Conservation (phyloP, 2,888 invertebrate species). For the Thereva unica region DNA sequence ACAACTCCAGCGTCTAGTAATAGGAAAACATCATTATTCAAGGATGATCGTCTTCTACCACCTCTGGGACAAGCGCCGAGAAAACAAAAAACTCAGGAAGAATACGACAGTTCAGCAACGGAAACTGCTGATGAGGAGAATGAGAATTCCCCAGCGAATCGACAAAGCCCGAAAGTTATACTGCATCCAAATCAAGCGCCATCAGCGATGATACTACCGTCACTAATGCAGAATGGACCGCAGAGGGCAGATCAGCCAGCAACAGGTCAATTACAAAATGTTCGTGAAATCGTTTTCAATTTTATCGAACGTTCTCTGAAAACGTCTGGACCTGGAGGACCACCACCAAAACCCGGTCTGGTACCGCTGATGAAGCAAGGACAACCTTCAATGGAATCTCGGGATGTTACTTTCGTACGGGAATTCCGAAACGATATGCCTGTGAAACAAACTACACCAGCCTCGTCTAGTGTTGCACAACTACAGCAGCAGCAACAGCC, state of each 20-base stretch:
- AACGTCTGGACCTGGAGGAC: constrained; percentile 61
- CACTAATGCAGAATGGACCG: constrained; percentile 47
- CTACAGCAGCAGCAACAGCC: constrained; percentile 16
- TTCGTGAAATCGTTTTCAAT: constrained; percentile 80
- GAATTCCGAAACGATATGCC: constrained; percentile 57
- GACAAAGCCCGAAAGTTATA: constrained; percentile 60
- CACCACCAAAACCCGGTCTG: constrained; percentile 52
- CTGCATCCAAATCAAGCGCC: constrained; percentile 48
- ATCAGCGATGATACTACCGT: constrained; percentile 38
- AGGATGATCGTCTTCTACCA: constrained; percentile 55
- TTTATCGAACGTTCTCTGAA: constrained; percentile 82
- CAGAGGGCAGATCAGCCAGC: constrained; percentile 32
- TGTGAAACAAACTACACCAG: constrained; percentile 48
- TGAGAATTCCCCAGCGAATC: constrained; percentile 64
- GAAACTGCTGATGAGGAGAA: constrained; percentile 89
- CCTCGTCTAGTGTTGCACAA: constrained; percentile 1
- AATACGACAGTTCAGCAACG: constrained; percentile 75
- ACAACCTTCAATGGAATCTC: constrained; percentile 36
- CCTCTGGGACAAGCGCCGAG: constrained; percentile 57
- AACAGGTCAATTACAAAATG: constrained; percentile 67
- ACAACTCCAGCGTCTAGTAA: constrained; percentile 36
- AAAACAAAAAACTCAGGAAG: constrained; percentile 62
- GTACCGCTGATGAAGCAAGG: constrained; percentile 39
- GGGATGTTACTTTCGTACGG: constrained; percentile 56
- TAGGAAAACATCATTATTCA: constrained; percentile 43